These are phyloP conservation scores for Silurus lanzhouensis DNA, from an alignment of 2,797 vertebrate genomes.

Conservation along the genomic window DNA sequence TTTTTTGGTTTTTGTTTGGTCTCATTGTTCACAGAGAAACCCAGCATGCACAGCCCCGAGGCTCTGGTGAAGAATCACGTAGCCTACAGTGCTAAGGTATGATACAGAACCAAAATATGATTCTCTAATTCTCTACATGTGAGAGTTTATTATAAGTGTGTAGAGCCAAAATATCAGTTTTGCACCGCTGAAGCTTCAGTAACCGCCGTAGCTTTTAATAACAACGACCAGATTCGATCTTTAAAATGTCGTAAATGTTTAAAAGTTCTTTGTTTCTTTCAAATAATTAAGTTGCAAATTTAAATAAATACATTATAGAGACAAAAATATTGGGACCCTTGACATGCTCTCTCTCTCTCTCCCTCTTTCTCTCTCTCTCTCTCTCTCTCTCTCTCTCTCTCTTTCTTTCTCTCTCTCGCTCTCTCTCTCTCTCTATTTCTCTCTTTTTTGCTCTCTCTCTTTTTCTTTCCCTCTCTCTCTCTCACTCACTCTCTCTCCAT, in stretches of 20 bases:
- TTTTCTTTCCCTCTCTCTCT: too few species aligned
- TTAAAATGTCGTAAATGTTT: background rate
- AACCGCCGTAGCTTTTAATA: constrained; percentile 1
- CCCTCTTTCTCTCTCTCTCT: too few species aligned
- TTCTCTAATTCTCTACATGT: background rate
- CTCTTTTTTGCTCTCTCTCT: too few species aligned
- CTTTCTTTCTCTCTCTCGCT: too few species aligned
- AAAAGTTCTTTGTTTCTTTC: too few species aligned
- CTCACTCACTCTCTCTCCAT: too few species aligned
- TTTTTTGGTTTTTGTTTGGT: background rate
- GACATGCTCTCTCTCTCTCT: too few species aligned
- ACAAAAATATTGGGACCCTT: too few species aligned
- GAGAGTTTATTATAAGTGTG: background rate
- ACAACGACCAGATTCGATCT: constrained; percentile 25
- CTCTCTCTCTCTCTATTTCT: too few species aligned
- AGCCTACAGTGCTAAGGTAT: constrained; percentile 87
- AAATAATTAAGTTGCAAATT: too few species aligned
- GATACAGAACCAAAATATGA: constrained; percentile 34
- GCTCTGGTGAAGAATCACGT: constrained; percentile 85
- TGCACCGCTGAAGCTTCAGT: constrained; percentile 6
- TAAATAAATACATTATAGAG: too few species aligned
- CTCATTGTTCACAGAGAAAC: constrained; percentile 76
- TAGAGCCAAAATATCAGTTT: background rate
- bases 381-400: too few species aligned
- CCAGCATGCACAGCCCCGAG: constrained; percentile 85